phyloP scores from a whole-genome alignment of 2,113 vertebrate genomes.

The Seriola aureovittata region DNA sequence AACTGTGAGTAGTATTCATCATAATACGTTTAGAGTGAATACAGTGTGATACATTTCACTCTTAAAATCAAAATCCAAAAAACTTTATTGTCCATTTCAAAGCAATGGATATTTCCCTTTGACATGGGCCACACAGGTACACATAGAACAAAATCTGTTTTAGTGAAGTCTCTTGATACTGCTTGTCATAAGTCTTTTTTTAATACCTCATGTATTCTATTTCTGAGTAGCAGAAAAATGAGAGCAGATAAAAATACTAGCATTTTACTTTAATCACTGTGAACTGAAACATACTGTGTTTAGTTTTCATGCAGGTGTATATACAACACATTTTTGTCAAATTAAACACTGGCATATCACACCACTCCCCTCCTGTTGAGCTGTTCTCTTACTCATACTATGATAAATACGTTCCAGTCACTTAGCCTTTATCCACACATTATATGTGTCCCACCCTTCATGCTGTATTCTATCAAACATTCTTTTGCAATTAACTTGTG shows the following conservation, averaged over 20 bases:
- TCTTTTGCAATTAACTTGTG: conserved; percentile 8
- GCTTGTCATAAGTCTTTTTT: not conserved
- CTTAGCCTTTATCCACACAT: conserved; percentile 36
- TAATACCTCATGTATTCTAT: too few relatives aligned
- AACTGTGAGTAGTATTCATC: not conserved
- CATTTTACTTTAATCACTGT: not conserved
- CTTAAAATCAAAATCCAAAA: not conserved
- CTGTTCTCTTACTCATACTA: conserved; percentile 42
- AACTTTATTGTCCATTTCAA: too few relatives aligned
- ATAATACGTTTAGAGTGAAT: not conserved
- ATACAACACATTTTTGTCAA: not conserved
- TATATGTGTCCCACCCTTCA: conserved; percentile 34
- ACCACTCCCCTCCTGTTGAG: conserved; percentile 35
- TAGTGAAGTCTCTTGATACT: not conserved
- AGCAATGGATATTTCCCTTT: not conserved
- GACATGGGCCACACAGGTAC: not conserved
- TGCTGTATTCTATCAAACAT: conserved; percentile 19
- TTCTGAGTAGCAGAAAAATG: not conserved
- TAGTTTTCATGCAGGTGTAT: not conserved
- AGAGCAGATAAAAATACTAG: not conserved
- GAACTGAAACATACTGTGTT: not conserved
- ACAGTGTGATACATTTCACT: not conserved
- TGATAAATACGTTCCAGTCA: conserved; percentile 3
- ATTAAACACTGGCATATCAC: not conserved
- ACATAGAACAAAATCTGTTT: not conserved